Evolutionary conservation across 2,113 vertebrate genomes (phyloP).

Genomic region (Brachyhypopomus gauderio): DNA sequence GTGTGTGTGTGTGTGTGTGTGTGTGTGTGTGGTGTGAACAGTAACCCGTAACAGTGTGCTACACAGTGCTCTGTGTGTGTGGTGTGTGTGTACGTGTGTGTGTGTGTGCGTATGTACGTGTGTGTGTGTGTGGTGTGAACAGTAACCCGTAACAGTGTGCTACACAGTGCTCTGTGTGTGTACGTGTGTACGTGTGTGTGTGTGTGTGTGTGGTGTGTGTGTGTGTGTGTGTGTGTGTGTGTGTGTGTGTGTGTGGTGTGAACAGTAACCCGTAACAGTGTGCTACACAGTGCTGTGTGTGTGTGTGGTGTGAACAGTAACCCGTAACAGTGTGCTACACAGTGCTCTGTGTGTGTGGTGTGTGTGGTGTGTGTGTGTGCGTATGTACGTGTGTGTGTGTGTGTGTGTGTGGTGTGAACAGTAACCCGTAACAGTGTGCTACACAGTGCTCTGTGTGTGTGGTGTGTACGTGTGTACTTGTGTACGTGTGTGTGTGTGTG

Average conservation of each 20-base stretch:
- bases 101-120: slow-evolving; percentile 6
- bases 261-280: slow-evolving; percentile 77
- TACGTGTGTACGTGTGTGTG: slow-evolving; percentile 17
- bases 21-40: slow-evolving; percentile 69
- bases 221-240: slow-evolving; percentile 19
- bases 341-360: no score
- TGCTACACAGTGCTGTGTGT: slow-evolving; percentile 68
- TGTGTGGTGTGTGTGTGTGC: slow-evolving; percentile 22
- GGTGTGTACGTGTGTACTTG: no score
- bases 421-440: slow-evolving; percentile 73
- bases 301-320: slow-evolving; percentile 74
- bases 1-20: slow-evolving; percentile 16
- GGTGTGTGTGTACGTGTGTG: slow-evolving; percentile 10
- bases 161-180: slow-evolving; percentile 77
- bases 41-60: slow-evolving; percentile 73
- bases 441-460: slow-evolving; percentile 71
- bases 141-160: slow-evolving; percentile 74
- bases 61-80: slow-evolving; percentile 78
- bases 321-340: slow-evolving; percentile 71
- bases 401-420: slow-evolving; percentile 77
- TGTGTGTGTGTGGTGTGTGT: slow-evolving; percentile 62
- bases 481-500: background rate
- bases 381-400: background rate
- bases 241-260: slow-evolving; percentile 59
- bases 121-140: slow-evolving; percentile 68